These are phyloP conservation scores for Okamejei kenojei DNA, from an alignment of 2,797 vertebrate species.

Conservation along the genomic window DNA sequence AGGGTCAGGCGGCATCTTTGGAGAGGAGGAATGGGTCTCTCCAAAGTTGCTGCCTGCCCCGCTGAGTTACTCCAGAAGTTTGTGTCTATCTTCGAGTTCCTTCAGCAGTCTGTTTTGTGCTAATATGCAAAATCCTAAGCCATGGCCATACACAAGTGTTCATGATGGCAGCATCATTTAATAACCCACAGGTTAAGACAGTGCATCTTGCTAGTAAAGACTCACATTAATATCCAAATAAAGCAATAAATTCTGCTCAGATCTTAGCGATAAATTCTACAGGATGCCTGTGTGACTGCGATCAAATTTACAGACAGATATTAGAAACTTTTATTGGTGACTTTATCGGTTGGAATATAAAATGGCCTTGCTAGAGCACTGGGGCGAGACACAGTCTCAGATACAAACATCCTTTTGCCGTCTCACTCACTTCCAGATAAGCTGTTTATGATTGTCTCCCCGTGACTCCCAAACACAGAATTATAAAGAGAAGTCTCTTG, in stretches of 20 bases:
- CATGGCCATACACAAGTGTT: too few species aligned
- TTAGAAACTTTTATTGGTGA: background rate
- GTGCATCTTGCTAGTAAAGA: background rate
- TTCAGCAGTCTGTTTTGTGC: too few species aligned
- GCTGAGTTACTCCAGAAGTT: too few species aligned
- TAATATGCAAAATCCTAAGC: too few species aligned
- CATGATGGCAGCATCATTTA: too few species aligned
- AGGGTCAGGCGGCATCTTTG: too few species aligned
- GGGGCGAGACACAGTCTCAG: background rate
- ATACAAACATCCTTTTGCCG: background rate
- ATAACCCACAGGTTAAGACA: background rate
- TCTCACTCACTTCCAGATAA: conserved; percentile 31
- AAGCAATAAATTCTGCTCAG: background rate
- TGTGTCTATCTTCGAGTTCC: too few species aligned
- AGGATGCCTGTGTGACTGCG: background rate
- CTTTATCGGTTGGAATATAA: background rate
- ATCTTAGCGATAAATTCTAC: background rate
- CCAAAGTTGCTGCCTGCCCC: too few species aligned
- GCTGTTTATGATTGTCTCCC: background rate
- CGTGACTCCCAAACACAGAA: background rate
- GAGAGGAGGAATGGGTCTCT: too few species aligned
- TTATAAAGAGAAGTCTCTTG: background rate
- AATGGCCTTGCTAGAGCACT: background rate
- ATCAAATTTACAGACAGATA: background rate
- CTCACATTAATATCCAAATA: background rate